phyloP scores from a whole-genome alignment of 2,113 vertebrate species.

The Silurus meridionalis region DNA sequence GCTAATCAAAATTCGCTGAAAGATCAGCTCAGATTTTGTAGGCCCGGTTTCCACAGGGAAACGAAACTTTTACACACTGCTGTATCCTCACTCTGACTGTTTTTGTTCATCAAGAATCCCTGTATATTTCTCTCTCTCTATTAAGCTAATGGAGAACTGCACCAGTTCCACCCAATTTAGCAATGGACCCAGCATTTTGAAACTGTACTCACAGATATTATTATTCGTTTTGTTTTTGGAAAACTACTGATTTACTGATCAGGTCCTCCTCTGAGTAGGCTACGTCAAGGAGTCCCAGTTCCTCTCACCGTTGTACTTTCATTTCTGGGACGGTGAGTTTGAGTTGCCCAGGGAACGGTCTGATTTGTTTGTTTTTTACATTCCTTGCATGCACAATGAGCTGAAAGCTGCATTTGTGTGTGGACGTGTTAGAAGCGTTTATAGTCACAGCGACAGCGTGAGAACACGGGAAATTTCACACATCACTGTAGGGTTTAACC shows the following conservation, averaged over 20 bases:
- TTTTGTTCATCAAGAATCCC: background rate
- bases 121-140: background rate
- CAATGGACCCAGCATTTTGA: background rate
- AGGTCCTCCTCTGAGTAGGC: background rate
- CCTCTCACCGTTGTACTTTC: background rate
- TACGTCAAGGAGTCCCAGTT: background rate
- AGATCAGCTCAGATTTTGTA: background rate
- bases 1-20: background rate
- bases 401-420: conserved; percentile 12
- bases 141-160: background rate
- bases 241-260: background rate
- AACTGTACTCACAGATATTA: background rate
- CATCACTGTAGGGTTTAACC: background rate
- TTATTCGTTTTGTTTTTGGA: background rate
- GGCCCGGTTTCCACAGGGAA: background rate
- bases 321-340: background rate
- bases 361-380: conserved; percentile 37
- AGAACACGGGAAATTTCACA: conserved; percentile 10
- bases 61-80: background rate
- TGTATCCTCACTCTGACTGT: background rate
- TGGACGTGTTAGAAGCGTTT: conserved; percentile 17
- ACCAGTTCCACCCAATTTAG: background rate
- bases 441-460: background rate
- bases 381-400: conserved; percentile 18
- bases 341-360: background rate